Conservation (phyloP, 2,113 vertebrate species). For the Dasyurus viverrinus region DNA sequence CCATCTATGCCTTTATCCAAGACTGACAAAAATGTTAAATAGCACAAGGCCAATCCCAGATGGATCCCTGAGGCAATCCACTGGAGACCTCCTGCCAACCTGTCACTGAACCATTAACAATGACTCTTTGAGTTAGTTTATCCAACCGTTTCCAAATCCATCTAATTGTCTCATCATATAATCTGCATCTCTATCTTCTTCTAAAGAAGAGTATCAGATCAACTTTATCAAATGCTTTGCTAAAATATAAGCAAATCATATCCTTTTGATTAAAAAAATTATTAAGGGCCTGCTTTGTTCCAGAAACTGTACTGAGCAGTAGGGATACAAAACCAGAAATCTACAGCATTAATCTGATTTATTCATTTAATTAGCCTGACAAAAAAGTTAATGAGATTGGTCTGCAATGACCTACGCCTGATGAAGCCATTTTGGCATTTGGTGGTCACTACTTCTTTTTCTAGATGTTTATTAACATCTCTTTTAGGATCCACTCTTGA, state of each 20-base stretch:
- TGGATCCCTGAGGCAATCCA: neutral
- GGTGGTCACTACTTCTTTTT: neutral
- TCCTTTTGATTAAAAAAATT: neutral
- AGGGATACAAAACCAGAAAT: neutral
- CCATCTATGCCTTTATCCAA: neutral
- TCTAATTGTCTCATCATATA: neutral
- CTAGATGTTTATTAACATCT: neutral
- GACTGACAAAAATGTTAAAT: neutral
- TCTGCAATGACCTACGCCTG: neutral
- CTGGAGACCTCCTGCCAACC: neutral
- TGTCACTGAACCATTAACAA: neutral
- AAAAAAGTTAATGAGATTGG: neutral
- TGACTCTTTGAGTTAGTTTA: neutral
- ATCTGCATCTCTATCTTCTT: neutral
- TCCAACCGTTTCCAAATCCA: neutral
- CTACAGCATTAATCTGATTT: neutral
- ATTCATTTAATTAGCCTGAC: neutral
- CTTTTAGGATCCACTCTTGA: neutral
- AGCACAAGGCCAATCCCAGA: neutral
- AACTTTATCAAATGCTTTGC: neutral
- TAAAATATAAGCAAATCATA: neutral
- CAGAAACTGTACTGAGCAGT: neutral
- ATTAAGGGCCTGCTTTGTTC: neutral
- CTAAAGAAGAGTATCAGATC: neutral
- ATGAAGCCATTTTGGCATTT: neutral